Percentiles rank a stretch among this genome's conserved stretches.
Evolutionary conservation across 2,888 invertebrate genomes (phyloP).

Genomic region (Cacoxenus indagator): DNA sequence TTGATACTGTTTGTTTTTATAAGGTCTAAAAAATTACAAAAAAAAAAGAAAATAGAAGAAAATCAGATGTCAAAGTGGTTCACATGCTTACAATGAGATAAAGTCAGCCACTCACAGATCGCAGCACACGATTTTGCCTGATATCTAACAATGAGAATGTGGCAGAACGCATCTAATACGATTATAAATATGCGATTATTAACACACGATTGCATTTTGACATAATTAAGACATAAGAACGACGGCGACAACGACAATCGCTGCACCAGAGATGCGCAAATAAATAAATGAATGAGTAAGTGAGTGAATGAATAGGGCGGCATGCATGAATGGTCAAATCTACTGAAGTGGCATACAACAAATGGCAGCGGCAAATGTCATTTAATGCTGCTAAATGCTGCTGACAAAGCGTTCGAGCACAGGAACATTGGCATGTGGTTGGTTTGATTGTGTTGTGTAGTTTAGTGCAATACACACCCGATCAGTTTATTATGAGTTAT

Average conservation of each 20-base stretch:
- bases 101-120: neutral
- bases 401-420: neutral
- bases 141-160: neutral
- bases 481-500: too few relatives aligned
- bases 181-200: conserved; percentile 67
- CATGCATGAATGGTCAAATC: neutral
- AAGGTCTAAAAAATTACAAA: too few relatives aligned
- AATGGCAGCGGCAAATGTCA: conserved; percentile 4
- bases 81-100: neutral
- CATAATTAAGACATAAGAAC: conserved; percentile 58
- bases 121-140: neutral
- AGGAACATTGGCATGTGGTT: conserved; percentile 3
- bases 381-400: neutral
- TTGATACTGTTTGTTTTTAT: conserved; percentile 9
- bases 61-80: conserved; percentile 6
- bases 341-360: conserved; percentile 1
- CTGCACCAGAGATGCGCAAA: conserved; percentile 37
- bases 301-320: conserved; percentile 38
- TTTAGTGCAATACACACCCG: neutral
- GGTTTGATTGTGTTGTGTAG: neutral
- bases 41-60: too few relatives aligned
- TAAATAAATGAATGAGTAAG: conserved; percentile 38
- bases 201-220: conserved; percentile 64
- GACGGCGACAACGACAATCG: conserved; percentile 18
- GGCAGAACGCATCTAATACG: conserved; percentile 50